Evolutionary conservation across 2,888 invertebrate genomes (phyloP).

Genomic region (Phlogophora meticulosa): DNA sequence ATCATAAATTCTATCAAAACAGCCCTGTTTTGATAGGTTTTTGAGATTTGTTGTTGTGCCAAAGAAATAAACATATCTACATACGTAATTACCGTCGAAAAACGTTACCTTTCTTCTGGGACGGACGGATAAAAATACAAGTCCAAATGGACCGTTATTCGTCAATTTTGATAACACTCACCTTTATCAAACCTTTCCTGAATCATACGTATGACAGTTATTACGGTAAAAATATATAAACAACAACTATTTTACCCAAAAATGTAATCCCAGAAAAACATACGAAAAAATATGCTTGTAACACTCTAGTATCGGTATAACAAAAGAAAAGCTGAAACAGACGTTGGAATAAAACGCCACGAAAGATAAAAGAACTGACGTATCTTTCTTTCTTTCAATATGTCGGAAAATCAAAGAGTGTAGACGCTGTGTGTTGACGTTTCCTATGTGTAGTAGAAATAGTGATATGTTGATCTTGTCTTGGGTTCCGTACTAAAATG

Average conservation of each 20-base stretch:
- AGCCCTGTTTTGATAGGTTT: too few species aligned
- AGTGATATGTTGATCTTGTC: background rate
- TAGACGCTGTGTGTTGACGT: background rate
- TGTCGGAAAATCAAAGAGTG: slow-evolving; percentile 44
- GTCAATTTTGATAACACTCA: background rate
- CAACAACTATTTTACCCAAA: slow-evolving; percentile 6
- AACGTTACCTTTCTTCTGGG: too few species aligned
- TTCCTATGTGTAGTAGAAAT: slow-evolving; percentile 8
- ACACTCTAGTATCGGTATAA: slow-evolving; percentile 26
- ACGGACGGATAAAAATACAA: background rate
- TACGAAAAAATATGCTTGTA: slow-evolving; percentile 10
- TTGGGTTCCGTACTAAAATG: too few species aligned
- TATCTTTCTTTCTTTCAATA: slow-evolving; percentile 48
- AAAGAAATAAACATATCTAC: too few species aligned
- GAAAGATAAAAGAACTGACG: slow-evolving; percentile 49
- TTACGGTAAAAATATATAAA: slow-evolving; percentile 5
- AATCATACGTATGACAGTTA: slow-evolving; percentile 29
- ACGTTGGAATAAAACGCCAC: slow-evolving; percentile 19
- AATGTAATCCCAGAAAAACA: slow-evolving; percentile 23
- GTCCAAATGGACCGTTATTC: background rate
- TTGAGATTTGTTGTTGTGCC: too few species aligned
- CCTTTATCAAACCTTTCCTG: slow-evolving; percentile 1
- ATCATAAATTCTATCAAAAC: too few species aligned
- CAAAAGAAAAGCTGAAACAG: slow-evolving; percentile 50
- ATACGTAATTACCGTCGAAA: too few species aligned